phyloP scores from a whole-genome alignment of 2,797 vertebrate species.

The Rhabdophis nuchalis region DNA sequence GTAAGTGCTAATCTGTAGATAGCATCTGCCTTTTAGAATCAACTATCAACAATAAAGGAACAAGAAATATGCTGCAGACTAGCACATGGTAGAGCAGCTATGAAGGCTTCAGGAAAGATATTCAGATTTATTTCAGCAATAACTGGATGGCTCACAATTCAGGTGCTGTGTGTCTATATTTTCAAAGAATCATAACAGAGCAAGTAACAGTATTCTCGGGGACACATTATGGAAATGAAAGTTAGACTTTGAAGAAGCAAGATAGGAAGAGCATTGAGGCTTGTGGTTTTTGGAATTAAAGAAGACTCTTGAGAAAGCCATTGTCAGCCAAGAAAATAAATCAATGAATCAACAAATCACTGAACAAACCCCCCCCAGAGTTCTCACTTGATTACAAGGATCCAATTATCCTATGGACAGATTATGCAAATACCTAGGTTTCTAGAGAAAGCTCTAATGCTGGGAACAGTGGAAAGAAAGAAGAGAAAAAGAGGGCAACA shows the following conservation, averaged over 20 bases:
- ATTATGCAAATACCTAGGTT: background rate
- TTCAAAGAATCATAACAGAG: background rate
- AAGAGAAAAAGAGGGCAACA: background rate
- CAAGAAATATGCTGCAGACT: background rate
- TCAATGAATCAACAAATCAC: background rate
- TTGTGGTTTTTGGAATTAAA: background rate
- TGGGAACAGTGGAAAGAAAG: background rate
- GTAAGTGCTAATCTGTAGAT: background rate
- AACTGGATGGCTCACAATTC: background rate
- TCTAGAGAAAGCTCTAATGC: background rate
- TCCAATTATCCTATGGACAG: background rate
- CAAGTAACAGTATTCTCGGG: background rate
- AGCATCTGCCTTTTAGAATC: background rate
- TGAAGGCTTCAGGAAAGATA: background rate
- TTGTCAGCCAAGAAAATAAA: background rate
- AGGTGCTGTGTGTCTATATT: background rate
- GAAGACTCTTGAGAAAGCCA: background rate
- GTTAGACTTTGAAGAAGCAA: background rate
- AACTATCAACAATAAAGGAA: background rate
- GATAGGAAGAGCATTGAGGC: background rate
- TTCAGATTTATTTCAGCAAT: background rate
- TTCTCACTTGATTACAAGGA: background rate
- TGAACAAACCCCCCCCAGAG: background rate
- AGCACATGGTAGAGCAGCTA: background rate
- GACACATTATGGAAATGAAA: background rate